Base-by-base conservation (phyloP, 2,888 invertebrate genomes). In the Eremobia ochroleuca region DNA sequence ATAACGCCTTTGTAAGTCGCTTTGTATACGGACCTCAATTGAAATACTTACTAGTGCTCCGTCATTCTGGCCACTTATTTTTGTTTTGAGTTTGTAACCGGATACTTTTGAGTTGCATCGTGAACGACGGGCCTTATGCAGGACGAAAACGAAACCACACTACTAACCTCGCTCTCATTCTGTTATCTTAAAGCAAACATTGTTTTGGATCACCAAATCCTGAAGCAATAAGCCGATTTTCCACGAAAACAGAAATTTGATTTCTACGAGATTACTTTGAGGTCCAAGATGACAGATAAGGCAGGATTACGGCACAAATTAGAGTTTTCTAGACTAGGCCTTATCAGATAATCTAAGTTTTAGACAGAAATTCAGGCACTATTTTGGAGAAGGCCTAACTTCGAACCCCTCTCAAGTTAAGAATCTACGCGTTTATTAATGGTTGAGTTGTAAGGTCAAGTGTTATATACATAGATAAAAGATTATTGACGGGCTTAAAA, bases 201-300 rank as follows among this genome's bases (percentile, higher is more conserved):
- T 69, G 37, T 66, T 83, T 83, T 21, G 11, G 18, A 67, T 68
- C 28, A 61, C 67, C 31, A 28, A 52, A 59, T 69, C 52, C 61
- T 55, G 21, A n/a, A 66, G n/a, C 37, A 18, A 43, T 70, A 65
- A 43, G 28, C 15, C 49, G n/a, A 85, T 68, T 73, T 66, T 40
- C 59, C 6, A 9, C 55, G 55, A 75, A 85, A 85, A 65, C 71
- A 61, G 69, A 79, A 65, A 43, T 59, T 55, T 52, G 43, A 37
- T 66, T 76, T 67, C 61, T 52, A 40, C n/a, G 46, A 78, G 74
- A 79, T 77, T 77, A 73, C 76, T 72, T 76, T 46, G 70, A 67
- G 74, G 65, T 68, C 55, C 58, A 59, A 43, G 77, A 77, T 81
- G 64, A 58, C 43, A 85, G 85, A 86, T 87, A 85, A 79, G 28